Percentiles rank a stretch among this genome's conserved stretches.
Evolutionary conservation across 2,888 invertebrate genomes (phyloP).

Genomic region (Operophtera brumata): DNA sequence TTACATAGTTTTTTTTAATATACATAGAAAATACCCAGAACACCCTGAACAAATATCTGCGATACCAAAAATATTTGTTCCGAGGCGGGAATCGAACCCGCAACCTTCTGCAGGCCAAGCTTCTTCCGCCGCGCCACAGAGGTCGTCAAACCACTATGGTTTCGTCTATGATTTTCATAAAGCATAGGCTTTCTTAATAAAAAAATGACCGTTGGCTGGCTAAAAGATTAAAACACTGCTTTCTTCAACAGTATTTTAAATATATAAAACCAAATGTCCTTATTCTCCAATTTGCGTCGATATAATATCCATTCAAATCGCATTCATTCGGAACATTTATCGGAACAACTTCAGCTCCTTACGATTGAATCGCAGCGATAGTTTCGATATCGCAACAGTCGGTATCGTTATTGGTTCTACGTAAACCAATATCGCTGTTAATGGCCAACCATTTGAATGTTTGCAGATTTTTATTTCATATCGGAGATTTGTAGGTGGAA

Average conservation of each 20-base stretch:
- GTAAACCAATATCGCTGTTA: conserved; percentile 58
- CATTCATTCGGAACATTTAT: conserved; percentile 37
- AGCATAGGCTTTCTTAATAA: not conserved
- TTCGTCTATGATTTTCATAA: not conserved
- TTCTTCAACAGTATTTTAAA: not conserved
- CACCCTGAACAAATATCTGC: too few species aligned
- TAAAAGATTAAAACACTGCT: not conserved
- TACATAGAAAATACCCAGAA: too few species aligned
- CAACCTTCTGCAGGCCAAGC: too few species aligned
- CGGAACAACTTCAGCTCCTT: conserved; percentile 32
- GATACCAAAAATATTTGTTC: too few species aligned
- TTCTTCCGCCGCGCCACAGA: too few species aligned
- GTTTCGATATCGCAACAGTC: conserved; percentile 45
- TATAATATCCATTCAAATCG: conserved; percentile 43
- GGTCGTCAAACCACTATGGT: not conserved
- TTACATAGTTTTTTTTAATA: too few species aligned
- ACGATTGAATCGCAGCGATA: conserved; percentile 50
- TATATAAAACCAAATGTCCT: not conserved
- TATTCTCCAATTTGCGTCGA: conserved; percentile 3
- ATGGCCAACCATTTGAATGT: conserved; percentile 59
- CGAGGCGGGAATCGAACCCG: too few species aligned
- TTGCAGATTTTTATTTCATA: conserved; percentile 49
- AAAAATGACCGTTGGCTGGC: not conserved
- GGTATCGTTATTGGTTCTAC: conserved; percentile 52
- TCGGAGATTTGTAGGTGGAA: conserved; percentile 30